Evolutionary conservation across 2,888 invertebrate species (phyloP).

Genomic region (Linyphia triangularis): DNA sequence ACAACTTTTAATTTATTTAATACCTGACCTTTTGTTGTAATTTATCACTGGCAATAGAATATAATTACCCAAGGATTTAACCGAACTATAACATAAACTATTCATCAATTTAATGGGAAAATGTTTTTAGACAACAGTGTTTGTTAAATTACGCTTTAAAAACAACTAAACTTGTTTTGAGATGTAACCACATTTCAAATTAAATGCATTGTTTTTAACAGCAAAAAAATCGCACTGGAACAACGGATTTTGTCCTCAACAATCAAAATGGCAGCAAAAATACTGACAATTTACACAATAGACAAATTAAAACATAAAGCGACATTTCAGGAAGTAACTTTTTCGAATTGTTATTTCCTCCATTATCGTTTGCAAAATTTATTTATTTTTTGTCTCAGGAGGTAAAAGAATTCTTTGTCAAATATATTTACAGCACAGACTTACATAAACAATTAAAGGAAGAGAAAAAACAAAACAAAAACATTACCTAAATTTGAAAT

Average conservation of each 20-base stretch:
- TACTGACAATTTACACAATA: constrained; percentile 42
- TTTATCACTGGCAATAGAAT: not conserved
- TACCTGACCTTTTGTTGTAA: not conserved
- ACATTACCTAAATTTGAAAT: not conserved
- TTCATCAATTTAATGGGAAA: not conserved
- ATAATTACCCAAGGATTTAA: not conserved
- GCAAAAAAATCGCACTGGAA: not conserved
- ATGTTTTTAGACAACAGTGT: not conserved
- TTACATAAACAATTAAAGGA: not conserved
- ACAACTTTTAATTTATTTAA: not conserved
- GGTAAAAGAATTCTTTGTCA: constrained; percentile 21
- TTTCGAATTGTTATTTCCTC: constrained; percentile 30
- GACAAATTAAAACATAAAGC: constrained; percentile 13
- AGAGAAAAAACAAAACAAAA: not conserved
- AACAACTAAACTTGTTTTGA: not conserved
- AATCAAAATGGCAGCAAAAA: constrained; percentile 40
- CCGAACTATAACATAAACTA: not conserved
- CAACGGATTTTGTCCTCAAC: constrained; percentile 7
- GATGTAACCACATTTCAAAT: not conserved
- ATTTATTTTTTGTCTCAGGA: not conserved
- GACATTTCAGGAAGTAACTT: not conserved
- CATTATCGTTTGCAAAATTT: constrained; percentile 23
- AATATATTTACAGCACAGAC: not conserved
- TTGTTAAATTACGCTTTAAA: not conserved
- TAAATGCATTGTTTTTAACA: not conserved